Conservation (phyloP, 2,113 vertebrate genomes). For the Dromiciops gliroides region DNA sequence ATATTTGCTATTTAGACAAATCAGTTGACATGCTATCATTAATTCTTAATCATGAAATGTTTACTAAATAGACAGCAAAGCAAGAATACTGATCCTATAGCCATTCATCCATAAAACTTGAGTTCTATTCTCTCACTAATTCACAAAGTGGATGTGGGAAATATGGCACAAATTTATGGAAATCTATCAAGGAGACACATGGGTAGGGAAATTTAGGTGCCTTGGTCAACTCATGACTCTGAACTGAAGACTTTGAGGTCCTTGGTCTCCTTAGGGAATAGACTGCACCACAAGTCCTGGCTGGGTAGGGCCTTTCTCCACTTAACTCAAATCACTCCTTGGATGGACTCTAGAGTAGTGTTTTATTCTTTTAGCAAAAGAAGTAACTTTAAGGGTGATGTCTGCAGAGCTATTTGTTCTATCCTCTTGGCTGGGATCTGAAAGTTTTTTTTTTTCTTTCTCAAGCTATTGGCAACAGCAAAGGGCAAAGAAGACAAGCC, state of each 20-base stretch:
- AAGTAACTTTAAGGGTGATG: background rate
- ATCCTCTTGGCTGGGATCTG: background rate
- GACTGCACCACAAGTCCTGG: background rate
- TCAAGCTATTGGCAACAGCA: background rate
- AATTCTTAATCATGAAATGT: background rate
- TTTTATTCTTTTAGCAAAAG: background rate
- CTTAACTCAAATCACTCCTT: background rate
- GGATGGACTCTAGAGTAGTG: background rate
- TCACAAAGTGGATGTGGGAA: background rate
- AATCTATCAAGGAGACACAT: background rate
- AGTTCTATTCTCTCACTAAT: background rate
- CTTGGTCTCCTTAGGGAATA: background rate
- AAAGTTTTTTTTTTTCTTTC: background rate
- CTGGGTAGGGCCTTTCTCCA: background rate
- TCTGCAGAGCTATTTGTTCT: background rate
- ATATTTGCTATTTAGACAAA: background rate
- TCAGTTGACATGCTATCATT: background rate
- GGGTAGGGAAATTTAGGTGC: background rate
- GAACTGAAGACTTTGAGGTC: background rate
- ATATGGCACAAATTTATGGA: background rate
- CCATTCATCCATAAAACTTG: background rate
- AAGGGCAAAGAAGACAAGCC: background rate
- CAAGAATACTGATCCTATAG: background rate
- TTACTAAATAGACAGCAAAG: background rate
- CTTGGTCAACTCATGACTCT: background rate